Evolutionary conservation across 2,113 vertebrate species (phyloP).

Genomic region (Castor canadensis): DNA sequence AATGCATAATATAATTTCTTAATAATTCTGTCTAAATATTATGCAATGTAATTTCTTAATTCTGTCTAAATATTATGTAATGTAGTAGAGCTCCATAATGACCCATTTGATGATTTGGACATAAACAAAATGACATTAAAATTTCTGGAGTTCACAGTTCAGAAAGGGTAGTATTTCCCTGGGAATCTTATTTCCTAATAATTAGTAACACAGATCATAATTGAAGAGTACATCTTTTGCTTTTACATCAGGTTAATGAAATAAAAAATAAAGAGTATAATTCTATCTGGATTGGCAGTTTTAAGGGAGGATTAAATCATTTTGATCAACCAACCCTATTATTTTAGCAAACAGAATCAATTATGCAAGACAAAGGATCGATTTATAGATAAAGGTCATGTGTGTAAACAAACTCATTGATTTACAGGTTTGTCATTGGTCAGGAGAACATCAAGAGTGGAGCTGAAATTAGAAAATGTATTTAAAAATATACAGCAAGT

Average conservation of each 20-base stretch:
- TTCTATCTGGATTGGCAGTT: conserved; percentile 51
- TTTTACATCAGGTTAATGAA: conserved; percentile 55
- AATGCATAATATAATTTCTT: conserved; percentile 23
- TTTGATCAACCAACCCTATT: conserved; percentile 44
- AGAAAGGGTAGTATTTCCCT: neutral
- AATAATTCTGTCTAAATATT: neutral
- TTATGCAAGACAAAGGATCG: conserved; percentile 48
- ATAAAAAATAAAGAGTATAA: neutral
- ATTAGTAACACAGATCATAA: neutral
- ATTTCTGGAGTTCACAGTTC: neutral
- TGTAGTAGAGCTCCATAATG: neutral
- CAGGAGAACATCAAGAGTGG: neutral
- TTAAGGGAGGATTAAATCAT: conserved; percentile 64
- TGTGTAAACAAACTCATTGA: too few relatives aligned
- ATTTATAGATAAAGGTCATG: neutral
- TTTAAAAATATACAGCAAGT: conserved; percentile 37
- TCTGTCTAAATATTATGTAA: neutral
- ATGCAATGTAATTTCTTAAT: conserved; percentile 18
- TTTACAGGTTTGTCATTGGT: neutral
- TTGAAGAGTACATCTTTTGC: conserved; percentile 26
- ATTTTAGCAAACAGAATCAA: conserved; percentile 54
- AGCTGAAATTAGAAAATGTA: conserved; percentile 40
- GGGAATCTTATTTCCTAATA: conserved; percentile 45
- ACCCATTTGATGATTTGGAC: neutral
- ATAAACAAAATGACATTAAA: neutral